Base-by-base conservation (phyloP, 1,140 invertebrate species). In the Trachymyrmex septentrionalis region DNA sequence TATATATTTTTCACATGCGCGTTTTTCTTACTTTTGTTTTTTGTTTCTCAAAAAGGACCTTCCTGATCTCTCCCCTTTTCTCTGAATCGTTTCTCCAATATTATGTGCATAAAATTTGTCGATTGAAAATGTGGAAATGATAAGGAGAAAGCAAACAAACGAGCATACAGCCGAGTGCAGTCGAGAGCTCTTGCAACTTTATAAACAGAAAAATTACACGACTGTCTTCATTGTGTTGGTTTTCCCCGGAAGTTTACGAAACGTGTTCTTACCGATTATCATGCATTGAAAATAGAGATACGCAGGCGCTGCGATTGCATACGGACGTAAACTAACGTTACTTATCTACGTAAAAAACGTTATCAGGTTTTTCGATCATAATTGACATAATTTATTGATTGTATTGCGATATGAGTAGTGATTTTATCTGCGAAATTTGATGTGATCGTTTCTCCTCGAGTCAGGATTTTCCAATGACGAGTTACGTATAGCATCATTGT, bases 191-290 rank as follows among this genome's bases (percentile, higher is more conserved):
- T 59, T 57, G 34, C 12, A 27, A 82, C 2, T 73, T 73, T 27
- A 6, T 38, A 27, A 50, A 61, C 64, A 88, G 30, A 71, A 34
- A 78, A 16, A 21, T 34, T 16, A 10, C 19, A 19, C 48, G 14
- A 57, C 55, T 57, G 55, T 57, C n/a, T 44, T n/a, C 9, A n/a
- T 21, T 24, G 6, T n/a, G 27, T 34, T 16, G 16, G 59, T 87
- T 44, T 82, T 87, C 19, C 50, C 38, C 59, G 53, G 44, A 73
- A 44, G 27, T 84, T 78, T 59, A 57, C 14, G 55, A 90, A 85
- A 85, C n/a, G 24, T 16, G 30, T 10, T 73, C 16, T 67, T 9
- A 69, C 10, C 34, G 19, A 67, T 55, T 55, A 71, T 57, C 50
- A 16, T 44, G 10, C 24, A 59, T 14, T 24, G 80, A 84, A 75